These are phyloP conservation scores for Dicentrarchus labrax DNA, from an alignment of 2,113 vertebrate species.

Conservation along the genomic window DNA sequence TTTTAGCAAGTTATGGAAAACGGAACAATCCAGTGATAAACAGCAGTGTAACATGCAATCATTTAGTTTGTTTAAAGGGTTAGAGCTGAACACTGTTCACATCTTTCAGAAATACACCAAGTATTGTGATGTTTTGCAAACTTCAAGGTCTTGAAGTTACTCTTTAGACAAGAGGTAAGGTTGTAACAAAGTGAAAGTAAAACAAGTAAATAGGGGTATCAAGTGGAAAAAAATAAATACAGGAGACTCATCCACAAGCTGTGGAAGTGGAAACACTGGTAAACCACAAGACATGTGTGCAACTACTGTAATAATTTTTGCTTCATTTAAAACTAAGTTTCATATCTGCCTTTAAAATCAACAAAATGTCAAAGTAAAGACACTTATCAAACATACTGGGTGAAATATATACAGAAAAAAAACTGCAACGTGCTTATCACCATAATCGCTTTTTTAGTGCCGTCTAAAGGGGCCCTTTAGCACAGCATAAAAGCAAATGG, in stretches of 20 bases:
- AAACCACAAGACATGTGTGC: background rate
- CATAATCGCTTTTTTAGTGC: background rate
- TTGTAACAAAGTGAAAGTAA: conserved; percentile 2
- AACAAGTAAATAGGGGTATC: background rate
- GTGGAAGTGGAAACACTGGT: background rate
- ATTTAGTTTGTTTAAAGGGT: background rate
- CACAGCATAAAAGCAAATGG: background rate
- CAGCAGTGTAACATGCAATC: background rate
- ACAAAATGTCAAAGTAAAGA: background rate
- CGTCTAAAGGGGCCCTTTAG: background rate
- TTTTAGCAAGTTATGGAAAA: too few species aligned
- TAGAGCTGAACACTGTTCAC: too few species aligned
- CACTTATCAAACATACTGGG: background rate
- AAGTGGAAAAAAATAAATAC: background rate
- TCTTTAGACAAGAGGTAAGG: background rate
- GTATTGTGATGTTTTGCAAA: background rate
- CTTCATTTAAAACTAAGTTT: background rate
- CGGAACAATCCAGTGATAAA: background rate
- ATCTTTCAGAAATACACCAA: background rate
- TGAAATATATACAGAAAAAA: background rate
- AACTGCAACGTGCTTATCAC: background rate
- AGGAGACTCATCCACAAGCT: too few species aligned
- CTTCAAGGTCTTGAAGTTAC: too few species aligned
- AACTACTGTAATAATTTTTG: background rate
- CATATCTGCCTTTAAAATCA: background rate